phyloP scores from a whole-genome alignment of 2,888 invertebrate species.

The Schizotus pectinicornis region DNA sequence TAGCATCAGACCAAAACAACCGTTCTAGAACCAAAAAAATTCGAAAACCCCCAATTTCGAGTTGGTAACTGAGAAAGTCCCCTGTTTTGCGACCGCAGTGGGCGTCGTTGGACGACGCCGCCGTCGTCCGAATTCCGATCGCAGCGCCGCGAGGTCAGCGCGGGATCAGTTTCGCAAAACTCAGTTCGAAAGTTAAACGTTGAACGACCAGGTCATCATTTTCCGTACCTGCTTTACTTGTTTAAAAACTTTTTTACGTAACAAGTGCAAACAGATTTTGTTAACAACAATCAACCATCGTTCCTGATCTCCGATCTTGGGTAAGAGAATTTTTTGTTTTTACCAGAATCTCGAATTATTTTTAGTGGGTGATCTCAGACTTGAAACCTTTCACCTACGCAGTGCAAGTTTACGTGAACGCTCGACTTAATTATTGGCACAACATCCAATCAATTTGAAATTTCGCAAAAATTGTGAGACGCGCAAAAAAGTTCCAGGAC shows the following conservation, averaged over 20 bases:
- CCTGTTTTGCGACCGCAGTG: no score
- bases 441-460: slow-evolving; percentile 10
- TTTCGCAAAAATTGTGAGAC: no score
- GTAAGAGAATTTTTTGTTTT: background rate
- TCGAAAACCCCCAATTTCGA: no score
- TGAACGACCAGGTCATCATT: background rate
- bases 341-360: slow-evolving; percentile 4
- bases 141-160: slow-evolving; percentile 10
- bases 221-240: background rate
- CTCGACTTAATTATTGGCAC: slow-evolving; percentile 1
- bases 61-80: no score
- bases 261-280: no score
- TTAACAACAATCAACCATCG: no score
- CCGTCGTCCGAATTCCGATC: no score
- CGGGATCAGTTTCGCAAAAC: slow-evolving; percentile 22
- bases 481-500: no score
- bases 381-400: slow-evolving; percentile 22
- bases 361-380: slow-evolving; percentile 8
- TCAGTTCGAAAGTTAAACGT: slow-evolving; percentile 11
- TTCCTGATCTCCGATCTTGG: background rate
- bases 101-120: no score
- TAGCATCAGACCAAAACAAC: no score
- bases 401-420: slow-evolving; percentile 4
- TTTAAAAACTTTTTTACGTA: background rate
- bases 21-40: no score